Conservation (phyloP, 2,888 invertebrate species). For the Maniola hyperantus region DNA sequence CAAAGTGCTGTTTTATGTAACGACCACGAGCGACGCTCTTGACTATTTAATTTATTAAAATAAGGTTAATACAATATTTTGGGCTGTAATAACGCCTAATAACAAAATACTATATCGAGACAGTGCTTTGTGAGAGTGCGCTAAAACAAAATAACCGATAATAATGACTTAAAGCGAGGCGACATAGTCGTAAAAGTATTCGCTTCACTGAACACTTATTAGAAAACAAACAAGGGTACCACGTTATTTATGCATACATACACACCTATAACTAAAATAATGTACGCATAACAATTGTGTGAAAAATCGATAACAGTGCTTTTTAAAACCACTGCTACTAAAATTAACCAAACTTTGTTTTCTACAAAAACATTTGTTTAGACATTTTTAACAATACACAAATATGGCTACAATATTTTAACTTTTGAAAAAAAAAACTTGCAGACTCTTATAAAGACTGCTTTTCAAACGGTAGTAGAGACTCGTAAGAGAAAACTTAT, state of each 20-base stretch:
- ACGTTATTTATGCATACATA: not conserved
- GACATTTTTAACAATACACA: no score
- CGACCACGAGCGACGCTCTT: not conserved
- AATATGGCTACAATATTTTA: no score
- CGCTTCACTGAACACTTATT: not conserved
- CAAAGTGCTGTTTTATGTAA: slow-evolving; percentile 23
- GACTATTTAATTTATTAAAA: not conserved
- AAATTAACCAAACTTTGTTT: no score
- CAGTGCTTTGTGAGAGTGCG: not conserved
- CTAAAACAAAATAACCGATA: not conserved
- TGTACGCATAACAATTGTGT: not conserved
- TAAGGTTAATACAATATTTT: not conserved
- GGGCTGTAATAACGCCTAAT: no score
- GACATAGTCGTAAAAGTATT: not conserved
- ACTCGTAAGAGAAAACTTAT: no score
- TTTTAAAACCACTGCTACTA: no score
- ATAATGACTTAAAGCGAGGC: not conserved
- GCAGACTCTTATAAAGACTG: no score
- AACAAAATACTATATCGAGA: no score
- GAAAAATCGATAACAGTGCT: not conserved
- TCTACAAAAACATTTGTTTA: no score
- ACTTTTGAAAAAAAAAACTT: no score
- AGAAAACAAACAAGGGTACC: not conserved
- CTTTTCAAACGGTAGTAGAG: no score
- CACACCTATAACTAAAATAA: not conserved